phyloP scores from a whole-genome alignment of 2,888 invertebrate genomes.

The Drosophila emarginata region DNA sequence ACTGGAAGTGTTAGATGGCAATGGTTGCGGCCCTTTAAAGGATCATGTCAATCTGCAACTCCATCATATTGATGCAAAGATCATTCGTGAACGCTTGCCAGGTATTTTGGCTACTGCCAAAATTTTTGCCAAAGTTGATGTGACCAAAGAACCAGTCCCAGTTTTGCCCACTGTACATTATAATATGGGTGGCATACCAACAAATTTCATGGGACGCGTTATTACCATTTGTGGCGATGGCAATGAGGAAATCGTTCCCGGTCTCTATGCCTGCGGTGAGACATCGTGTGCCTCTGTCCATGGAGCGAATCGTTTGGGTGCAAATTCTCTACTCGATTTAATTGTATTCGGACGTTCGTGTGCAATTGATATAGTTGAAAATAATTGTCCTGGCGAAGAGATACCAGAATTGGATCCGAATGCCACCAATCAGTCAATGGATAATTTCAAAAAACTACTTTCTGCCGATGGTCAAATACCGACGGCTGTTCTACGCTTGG shows the following conservation, averaged over 20 bases:
- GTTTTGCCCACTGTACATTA: conserved; percentile 99
- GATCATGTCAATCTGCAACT: conserved; percentile 97
- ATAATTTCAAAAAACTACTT: conserved; percentile 94
- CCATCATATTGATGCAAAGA: conserved; percentile 96
- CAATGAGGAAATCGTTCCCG: conserved; percentile 86
- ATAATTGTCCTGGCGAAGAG: conserved; percentile 92
- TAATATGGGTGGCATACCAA: conserved; percentile 99
- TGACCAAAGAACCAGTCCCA: conserved; percentile 98
- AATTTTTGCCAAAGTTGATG: conserved; percentile 99
- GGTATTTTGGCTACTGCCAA: conserved; percentile 99
- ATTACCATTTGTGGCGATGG: conserved; percentile 72
- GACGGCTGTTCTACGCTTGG: conserved; percentile 92
- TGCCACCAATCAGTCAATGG: conserved; percentile 94
- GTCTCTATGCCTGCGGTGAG: conserved; percentile 97
- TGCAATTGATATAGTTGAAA: conserved; percentile 92
- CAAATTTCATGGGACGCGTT: conserved; percentile 97
- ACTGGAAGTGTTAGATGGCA: conserved; percentile 96
- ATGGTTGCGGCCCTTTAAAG: conserved; percentile 96
- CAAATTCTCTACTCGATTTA: conserved; percentile 98
- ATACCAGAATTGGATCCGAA: conserved; percentile 88
- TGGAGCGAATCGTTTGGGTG: conserved; percentile 99
- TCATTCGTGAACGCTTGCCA: conserved; percentile 90
- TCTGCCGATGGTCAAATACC: conserved; percentile 88
- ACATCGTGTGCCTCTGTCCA: conserved; percentile 97
- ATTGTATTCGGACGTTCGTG: conserved; percentile 99